Conservation (phyloP, 2,888 invertebrate genomes). For the Deroplatys truncata region DNA sequence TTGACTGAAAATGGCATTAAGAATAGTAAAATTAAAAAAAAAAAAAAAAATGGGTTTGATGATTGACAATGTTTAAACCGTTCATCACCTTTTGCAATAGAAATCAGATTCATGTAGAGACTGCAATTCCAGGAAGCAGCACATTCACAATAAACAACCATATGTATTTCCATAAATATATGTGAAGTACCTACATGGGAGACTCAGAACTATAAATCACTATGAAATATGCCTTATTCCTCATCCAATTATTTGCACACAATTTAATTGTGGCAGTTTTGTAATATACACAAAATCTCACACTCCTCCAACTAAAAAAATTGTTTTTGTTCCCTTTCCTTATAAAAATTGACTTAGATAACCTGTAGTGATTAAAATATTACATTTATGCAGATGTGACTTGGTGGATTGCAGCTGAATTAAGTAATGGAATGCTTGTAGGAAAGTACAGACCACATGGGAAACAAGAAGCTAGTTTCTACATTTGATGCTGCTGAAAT, state of each 20-base stretch:
- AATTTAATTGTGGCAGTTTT: neutral
- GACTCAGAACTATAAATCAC: neutral
- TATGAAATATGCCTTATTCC: neutral
- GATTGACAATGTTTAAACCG: neutral
- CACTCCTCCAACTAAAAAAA: neutral
- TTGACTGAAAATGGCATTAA: neutral
- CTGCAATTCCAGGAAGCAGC: too few species aligned
- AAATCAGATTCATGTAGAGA: neutral
- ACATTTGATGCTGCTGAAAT: neutral
- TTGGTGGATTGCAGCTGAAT: neutral
- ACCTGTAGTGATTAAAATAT: neutral
- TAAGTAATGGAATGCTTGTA: neutral
- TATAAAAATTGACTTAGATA: neutral
- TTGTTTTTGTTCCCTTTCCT: neutral
- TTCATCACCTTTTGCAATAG: neutral
- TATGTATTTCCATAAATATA: too few species aligned
- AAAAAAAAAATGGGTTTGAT: too few species aligned
- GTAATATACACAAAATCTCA: neutral
- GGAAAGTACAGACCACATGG: neutral
- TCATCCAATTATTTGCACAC: too few species aligned
- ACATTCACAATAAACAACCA: too few species aligned
- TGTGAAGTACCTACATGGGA: neutral
- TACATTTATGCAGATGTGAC: slow-evolving; percentile 4
- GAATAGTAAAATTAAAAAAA: neutral
- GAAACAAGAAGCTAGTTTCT: neutral